These are phyloP conservation scores for Columba janthina DNA, from an alignment of 2,113 vertebrate genomes.

Conservation along the genomic window DNA sequence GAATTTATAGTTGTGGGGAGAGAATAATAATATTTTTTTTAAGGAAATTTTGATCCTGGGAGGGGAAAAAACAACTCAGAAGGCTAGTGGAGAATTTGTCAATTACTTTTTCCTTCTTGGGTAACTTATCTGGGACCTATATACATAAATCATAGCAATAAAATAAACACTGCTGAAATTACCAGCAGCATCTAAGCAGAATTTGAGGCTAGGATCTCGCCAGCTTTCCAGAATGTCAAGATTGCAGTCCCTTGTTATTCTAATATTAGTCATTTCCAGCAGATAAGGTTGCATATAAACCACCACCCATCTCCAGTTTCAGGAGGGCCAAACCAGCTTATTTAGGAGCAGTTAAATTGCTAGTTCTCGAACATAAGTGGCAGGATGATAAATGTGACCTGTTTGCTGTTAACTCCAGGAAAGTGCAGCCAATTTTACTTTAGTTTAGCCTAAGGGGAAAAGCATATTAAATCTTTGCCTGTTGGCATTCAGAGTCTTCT, in stretches of 20 bases:
- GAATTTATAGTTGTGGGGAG: slow-evolving; percentile 43
- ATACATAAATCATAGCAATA: slow-evolving; percentile 10
- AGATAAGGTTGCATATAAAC: slow-evolving; percentile 35
- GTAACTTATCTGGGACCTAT: background rate
- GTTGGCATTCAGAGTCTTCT: background rate
- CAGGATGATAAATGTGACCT: slow-evolving; percentile 37
- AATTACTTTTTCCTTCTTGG: background rate
- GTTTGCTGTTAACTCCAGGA: background rate
- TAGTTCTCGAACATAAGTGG: slow-evolving; percentile 3
- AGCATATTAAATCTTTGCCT: background rate
- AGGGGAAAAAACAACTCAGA: slow-evolving; percentile 36
- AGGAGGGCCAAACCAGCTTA: background rate
- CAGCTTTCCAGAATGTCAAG: background rate
- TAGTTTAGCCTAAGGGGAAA: background rate
- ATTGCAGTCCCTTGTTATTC: background rate
- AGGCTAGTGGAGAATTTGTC: background rate
- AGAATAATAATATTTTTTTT: slow-evolving; percentile 21
- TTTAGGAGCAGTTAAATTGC: slow-evolving; percentile 12
- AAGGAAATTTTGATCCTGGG: background rate
- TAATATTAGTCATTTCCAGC: slow-evolving; percentile 13
- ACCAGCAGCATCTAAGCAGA: background rate
- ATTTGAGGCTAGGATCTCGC: background rate
- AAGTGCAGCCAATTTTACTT: slow-evolving; percentile 8
- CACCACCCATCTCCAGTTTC: background rate
- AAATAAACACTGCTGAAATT: slow-evolving; percentile 14